Percentiles rank a stretch among this genome's conserved stretches.
These are phyloP conservation scores for Formica aserva DNA, from an alignment of 2,888 invertebrate genomes.

Conservation along the genomic window DNA sequence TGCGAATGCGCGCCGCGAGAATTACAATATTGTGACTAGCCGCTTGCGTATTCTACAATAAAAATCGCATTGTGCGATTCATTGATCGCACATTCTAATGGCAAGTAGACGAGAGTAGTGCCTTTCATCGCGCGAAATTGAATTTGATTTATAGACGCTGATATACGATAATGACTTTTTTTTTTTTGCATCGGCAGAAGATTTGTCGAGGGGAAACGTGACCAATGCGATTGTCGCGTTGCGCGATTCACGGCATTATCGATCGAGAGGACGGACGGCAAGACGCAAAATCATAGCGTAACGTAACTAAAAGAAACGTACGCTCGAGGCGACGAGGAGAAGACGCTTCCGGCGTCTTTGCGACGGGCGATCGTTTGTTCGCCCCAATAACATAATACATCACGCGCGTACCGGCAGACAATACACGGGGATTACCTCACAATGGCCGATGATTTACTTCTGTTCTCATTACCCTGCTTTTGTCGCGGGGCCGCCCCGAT, in stretches of 20 bases:
- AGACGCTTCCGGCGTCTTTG: slow-evolving; percentile 73
- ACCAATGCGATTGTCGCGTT: slow-evolving; percentile 24
- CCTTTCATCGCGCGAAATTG: slow-evolving; percentile 30
- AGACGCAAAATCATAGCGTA: neutral
- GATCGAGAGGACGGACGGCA: neutral
- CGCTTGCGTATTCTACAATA: slow-evolving; percentile 6
- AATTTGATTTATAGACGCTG: slow-evolving; percentile 44
- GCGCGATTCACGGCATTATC: slow-evolving; percentile 2
- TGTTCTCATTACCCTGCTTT: slow-evolving; percentile 85
- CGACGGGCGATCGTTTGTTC: slow-evolving; percentile 70
- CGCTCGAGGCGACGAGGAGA: slow-evolving; percentile 56
- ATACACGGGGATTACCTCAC: slow-evolving; percentile 85
- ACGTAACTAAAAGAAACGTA: slow-evolving; percentile 61
- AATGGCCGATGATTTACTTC: slow-evolving; percentile 86
- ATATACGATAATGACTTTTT: neutral
- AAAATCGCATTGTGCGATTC: slow-evolving; percentile 26
- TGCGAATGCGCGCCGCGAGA: slow-evolving; percentile 38
- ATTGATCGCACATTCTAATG: slow-evolving; percentile 43
- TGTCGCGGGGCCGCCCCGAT: slow-evolving; percentile 82
- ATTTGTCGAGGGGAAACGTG: slow-evolving; percentile 13
- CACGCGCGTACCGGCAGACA: slow-evolving; percentile 84
- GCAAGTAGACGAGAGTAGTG: slow-evolving; percentile 22
- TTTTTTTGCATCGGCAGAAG: slow-evolving; percentile 11
- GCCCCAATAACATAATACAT: slow-evolving; percentile 85
- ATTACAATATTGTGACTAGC: slow-evolving; percentile 48